Conservation (phyloP, 2,113 vertebrate species). For the Indri indri region DNA sequence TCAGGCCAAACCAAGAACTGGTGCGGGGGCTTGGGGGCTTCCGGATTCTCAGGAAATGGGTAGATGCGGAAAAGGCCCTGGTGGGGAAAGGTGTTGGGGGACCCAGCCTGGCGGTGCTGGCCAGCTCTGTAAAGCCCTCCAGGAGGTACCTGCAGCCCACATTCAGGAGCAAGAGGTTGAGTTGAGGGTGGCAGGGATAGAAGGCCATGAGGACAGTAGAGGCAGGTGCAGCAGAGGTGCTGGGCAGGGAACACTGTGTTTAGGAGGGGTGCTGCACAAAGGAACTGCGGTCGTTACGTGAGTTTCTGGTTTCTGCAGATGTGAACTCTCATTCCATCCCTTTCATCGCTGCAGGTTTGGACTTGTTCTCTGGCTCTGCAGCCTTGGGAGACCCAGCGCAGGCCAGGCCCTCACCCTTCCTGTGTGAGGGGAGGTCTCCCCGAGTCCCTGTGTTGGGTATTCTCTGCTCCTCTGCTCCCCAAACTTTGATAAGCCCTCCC, state of each 20-base stretch:
- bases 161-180: too few relatives aligned
- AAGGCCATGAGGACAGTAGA: background rate
- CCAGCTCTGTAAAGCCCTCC: background rate
- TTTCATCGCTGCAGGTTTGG: background rate
- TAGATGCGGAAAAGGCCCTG: conserved; percentile 86
- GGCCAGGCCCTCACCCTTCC: background rate
- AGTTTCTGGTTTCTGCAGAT: background rate
- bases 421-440: background rate
- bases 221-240: background rate
- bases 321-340: background rate
- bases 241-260: accelerated
- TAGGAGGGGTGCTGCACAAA: background rate
- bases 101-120: background rate
- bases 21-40: background rate
- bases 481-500: background rate
- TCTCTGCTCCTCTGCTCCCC: background rate
- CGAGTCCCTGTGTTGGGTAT: background rate
- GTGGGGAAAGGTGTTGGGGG: background rate
- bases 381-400: background rate
- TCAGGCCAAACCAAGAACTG: conserved; percentile 78
- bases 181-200: background rate
- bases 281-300: background rate
- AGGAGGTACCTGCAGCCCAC: background rate
- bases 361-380: background rate
- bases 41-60: conserved; percentile 79